These are phyloP conservation scores for Myotis planiceps DNA, from an alignment of 2,797 vertebrate genomes.

Conservation along the genomic window DNA sequence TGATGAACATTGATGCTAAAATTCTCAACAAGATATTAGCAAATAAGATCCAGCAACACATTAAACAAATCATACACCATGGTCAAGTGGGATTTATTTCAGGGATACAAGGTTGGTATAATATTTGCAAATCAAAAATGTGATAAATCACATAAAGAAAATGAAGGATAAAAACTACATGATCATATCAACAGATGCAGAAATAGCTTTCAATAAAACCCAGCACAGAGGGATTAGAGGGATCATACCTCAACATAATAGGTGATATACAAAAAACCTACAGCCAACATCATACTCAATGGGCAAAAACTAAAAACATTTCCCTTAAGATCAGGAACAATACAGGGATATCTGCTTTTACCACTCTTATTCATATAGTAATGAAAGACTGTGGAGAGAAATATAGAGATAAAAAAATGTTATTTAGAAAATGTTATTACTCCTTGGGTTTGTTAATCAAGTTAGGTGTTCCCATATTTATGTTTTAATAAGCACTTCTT, in stretches of 20 bases:
- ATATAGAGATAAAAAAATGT: neutral
- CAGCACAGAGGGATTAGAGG: neutral
- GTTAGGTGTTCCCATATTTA: slow-evolving; percentile 25
- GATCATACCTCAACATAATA: no score
- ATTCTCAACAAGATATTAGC: neutral
- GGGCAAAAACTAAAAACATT: neutral
- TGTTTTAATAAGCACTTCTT: slow-evolving; percentile 27
- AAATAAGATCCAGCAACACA: neutral
- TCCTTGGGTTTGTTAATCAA: slow-evolving; percentile 53
- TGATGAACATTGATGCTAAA: neutral
- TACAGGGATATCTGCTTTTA: neutral
- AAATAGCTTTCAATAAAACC: neutral
- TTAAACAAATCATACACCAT: neutral
- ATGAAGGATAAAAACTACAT: neutral
- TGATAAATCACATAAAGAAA: neutral
- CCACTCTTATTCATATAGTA: neutral
- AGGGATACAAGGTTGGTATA: neutral
- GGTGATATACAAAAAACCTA: no score
- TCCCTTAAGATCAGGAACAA: neutral
- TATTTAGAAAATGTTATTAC: slow-evolving; percentile 57
- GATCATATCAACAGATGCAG: neutral
- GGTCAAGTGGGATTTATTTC: neutral
- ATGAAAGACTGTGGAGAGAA: neutral
- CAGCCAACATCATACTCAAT: no score
- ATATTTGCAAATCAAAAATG: neutral